Evolutionary conservation across 2,113 vertebrate species (phyloP), one percentile per base, ranked within the genome.

Genomic region (Oreochromis tanganicae): DNA sequence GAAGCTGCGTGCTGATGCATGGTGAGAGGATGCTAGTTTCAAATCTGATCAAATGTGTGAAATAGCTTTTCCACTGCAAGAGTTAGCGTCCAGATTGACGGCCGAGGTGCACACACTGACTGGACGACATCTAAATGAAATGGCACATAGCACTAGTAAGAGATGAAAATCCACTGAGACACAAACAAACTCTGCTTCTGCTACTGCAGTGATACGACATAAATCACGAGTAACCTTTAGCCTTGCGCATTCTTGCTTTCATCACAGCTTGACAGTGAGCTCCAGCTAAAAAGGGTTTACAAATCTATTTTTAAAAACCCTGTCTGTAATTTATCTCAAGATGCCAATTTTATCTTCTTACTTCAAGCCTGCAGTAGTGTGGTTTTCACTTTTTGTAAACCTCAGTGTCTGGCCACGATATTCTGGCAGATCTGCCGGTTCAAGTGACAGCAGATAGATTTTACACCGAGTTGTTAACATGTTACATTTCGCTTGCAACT

Each of bases 241-340:
- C 89, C 32, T 61, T 36, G 61, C 3, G 14, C 89, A 93, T 89
- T 91, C 84, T 81, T 90, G 81, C 85, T 80, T 91, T 89, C 56
- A 84, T 90, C 85, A 59, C 78, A 84, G 87, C 61, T 82, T 9
- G 55, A 85, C 85, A 56, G 80, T 13, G 81, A 87, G 83, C 87
- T 87, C 85, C 84, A 92, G 88, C 87, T 92, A 93, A 96, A 96
- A 87, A 63, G 61, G 14, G 48, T 85, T 27, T 38, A 17, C 54
- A 86, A 48, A 79, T 92, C 93, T 95, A 96, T 95, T 95, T 96
- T 89, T 92, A 85, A 93, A 93, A 94, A 71, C 14, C 48, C 38
- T 61, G 87, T 83, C 95, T 96, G 85, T 96, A 95, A 96, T 96
- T 96, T 95, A 87, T 88, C 87, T 88, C 85, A 88, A 90, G 85